These are phyloP conservation scores for Acanthopleura granulata DNA, from an alignment of 2,888 invertebrate species.

Conservation along the genomic window DNA sequence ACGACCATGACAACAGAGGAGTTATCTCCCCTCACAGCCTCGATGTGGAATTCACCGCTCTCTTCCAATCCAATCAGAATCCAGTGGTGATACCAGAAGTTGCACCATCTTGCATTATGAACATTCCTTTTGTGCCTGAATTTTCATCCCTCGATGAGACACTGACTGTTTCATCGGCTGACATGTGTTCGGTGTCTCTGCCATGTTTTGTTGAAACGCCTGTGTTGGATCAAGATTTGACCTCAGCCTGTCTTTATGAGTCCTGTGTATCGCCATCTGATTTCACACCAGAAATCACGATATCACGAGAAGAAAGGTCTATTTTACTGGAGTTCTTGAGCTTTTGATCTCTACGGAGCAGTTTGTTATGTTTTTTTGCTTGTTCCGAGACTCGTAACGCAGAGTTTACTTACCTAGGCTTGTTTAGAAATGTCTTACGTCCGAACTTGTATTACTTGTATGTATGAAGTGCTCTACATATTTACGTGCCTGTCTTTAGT, in stretches of 20 bases:
- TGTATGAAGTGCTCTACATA: no score
- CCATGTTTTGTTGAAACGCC: background rate
- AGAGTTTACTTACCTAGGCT: no score
- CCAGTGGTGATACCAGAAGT: background rate
- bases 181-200: background rate
- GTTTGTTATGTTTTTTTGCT: no score
- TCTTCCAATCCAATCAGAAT: background rate
- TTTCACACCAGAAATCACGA: background rate
- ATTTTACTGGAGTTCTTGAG: background rate
- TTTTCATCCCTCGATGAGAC: background rate
- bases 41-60: no score
- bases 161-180: background rate
- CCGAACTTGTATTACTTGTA: no score
- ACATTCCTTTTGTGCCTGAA: background rate
- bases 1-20: background rate
- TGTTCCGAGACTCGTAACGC: no score
- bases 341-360: background rate
- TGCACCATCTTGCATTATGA: background rate
- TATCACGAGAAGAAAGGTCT: background rate
- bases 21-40: no score
- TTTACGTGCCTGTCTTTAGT: no score
- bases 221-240: background rate
- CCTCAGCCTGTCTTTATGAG: background rate
- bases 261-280: background rate
- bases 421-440: no score